Conservation (phyloP, 1,140 invertebrate genomes). For the Sycophaga agraensis region DNA sequence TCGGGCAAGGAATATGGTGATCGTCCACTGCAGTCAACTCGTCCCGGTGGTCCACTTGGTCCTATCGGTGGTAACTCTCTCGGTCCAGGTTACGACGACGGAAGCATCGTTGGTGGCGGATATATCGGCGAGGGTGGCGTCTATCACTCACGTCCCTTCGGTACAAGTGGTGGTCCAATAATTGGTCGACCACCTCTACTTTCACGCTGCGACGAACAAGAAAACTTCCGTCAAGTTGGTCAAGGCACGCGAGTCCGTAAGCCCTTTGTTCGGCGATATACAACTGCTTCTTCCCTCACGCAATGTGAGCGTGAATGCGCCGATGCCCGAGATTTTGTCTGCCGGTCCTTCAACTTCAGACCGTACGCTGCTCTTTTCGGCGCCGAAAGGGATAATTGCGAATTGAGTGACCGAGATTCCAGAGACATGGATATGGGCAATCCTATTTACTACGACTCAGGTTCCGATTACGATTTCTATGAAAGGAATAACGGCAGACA, state of each 20-base stretch:
- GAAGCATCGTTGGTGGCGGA: slow-evolving; percentile 49
- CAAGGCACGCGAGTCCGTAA: slow-evolving; percentile 73
- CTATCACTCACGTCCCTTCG: slow-evolving; percentile 48
- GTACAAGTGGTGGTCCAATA: slow-evolving; percentile 49
- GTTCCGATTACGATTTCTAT: slow-evolving; percentile 84
- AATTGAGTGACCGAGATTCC: slow-evolving; percentile 83
- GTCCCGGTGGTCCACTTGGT: neutral
- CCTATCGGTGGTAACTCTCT: slow-evolving; percentile 37
- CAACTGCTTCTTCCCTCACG: slow-evolving; percentile 70
- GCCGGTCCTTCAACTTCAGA: slow-evolving; percentile 82
- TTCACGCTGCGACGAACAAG: slow-evolving; percentile 73
- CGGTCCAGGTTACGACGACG: slow-evolving; percentile 48
- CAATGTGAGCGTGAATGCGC: slow-evolving; percentile 82
- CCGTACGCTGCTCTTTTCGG: slow-evolving; percentile 62
- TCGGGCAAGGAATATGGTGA: slow-evolving; percentile 44
- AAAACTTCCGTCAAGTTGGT: slow-evolving; percentile 79
- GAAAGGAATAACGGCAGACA: slow-evolving; percentile 73
- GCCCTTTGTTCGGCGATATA: slow-evolving; percentile 74
- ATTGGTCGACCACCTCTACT: slow-evolving; percentile 53
- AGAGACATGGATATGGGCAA: slow-evolving; percentile 81
- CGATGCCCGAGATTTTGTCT: slow-evolving; percentile 81
- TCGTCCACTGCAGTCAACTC: slow-evolving; percentile 37
- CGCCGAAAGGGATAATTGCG: slow-evolving; percentile 80
- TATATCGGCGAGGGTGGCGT: slow-evolving; percentile 53
- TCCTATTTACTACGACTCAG: slow-evolving; percentile 79